Evolutionary conservation across 2,888 invertebrate genomes (phyloP).

Genomic region (Dorcus parallelipipedus): DNA sequence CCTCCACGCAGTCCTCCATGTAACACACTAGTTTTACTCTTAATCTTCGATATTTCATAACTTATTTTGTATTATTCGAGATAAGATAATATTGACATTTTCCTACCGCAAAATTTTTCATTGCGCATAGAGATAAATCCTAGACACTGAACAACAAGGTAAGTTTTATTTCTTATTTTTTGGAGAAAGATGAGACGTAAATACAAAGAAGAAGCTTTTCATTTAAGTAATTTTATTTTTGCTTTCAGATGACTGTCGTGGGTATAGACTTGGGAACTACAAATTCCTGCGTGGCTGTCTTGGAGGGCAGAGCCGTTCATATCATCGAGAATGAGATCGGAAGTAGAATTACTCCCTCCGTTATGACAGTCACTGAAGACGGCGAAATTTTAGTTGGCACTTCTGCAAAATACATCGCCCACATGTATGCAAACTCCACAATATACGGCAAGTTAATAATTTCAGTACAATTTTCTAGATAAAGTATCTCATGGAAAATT

Average conservation of each 20-base stretch:
- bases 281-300: constrained; percentile 22
- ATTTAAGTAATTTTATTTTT: too few relatives aligned
- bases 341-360: constrained; percentile 19
- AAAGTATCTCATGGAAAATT: not conserved
- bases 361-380: constrained; percentile 16
- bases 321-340: constrained; percentile 19
- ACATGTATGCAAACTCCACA: constrained; percentile 17
- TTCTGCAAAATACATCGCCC: constrained; percentile 12
- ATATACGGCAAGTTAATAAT: constrained; percentile 19
- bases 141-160: not conserved
- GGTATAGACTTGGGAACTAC: constrained; percentile 26
- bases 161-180: not conserved
- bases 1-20: too few relatives aligned
- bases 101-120: too few relatives aligned
- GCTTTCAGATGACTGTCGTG: not conserved
- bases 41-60: too few relatives aligned
- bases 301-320: constrained; percentile 11
- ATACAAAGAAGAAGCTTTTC: too few relatives aligned
- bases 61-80: too few relatives aligned
- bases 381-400: constrained; percentile 13
- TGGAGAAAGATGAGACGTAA: too few relatives aligned
- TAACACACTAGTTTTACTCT: too few relatives aligned
- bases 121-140: not conserved
- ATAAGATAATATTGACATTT: too few relatives aligned
- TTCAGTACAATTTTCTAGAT: not conserved